Evolutionary conservation across 2,113 vertebrate genomes (phyloP).

Genomic region (Pterocles gutturalis): DNA sequence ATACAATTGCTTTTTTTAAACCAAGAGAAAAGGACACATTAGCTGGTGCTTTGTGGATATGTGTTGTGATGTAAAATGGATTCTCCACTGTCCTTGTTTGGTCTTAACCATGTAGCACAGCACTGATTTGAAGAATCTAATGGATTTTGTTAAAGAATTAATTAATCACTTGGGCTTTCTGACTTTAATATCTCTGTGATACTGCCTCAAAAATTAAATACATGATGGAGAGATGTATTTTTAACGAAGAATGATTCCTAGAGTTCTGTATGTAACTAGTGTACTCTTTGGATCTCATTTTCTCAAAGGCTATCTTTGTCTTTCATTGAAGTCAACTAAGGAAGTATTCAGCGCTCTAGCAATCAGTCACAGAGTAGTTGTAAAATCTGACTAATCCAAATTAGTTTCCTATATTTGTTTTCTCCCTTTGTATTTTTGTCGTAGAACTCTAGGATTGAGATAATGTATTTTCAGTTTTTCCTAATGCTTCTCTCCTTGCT

Average conservation of each 20-base stretch:
- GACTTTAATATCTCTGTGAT: not conserved
- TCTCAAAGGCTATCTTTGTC: not conserved
- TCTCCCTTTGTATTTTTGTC: not conserved
- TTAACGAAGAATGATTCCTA: not conserved
- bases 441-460: not conserved
- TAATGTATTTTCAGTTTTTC: not conserved
- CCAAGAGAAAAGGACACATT: conserved; percentile 8
- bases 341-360: not conserved
- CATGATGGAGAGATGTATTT: not conserved
- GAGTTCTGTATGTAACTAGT: not conserved
- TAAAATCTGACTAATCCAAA: not conserved
- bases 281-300: not conserved
- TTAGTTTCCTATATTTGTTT: not conserved
- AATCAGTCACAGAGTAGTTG: not conserved
- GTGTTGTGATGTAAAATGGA: conserved; percentile 52
- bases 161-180: not conserved
- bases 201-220: not conserved
- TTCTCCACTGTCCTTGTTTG: conserved; percentile 46
- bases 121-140: not conserved
- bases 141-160: not conserved
- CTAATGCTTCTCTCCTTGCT: not conserved
- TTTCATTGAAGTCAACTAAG: not conserved
- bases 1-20: conserved; percentile 59
- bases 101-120: conserved; percentile 43
- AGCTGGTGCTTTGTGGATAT: conserved; percentile 33